A percentile compares a stretch with the other conserved stretches of the same genome.
Conservation (phyloP, 2,113 vertebrate species). For the Podarcis raffonei region DNA sequence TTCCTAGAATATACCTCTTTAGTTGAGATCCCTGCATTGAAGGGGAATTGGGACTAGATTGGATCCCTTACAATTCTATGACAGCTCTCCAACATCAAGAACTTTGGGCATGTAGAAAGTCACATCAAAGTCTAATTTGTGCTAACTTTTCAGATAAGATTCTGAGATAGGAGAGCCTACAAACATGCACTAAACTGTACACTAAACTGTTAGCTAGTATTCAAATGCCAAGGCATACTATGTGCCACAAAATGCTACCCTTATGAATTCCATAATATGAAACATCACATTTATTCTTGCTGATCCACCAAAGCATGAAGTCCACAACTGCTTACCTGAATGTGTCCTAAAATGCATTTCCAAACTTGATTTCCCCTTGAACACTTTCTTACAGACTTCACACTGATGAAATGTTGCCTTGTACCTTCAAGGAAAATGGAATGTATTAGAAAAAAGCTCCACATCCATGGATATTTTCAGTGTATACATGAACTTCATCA, state of each 20-base stretch:
- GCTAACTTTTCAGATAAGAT: not conserved
- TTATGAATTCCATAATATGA: not conserved
- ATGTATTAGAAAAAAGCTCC: conserved; percentile 19
- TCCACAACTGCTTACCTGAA: conserved; percentile 83
- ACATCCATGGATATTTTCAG: conserved; percentile 11
- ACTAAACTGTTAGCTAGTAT: not conserved
- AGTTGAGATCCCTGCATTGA: no score
- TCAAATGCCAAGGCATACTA: not conserved
- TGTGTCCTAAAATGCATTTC: conserved; percentile 99
- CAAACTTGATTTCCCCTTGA: conserved; percentile 97
- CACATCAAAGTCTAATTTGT: not conserved
- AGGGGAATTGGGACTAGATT: no score
- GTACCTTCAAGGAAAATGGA: conserved; percentile 80
- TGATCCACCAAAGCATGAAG: not conserved
- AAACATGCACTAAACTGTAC: not conserved
- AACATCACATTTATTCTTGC: not conserved
- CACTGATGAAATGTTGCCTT: conserved; percentile 98
- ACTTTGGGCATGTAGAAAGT: not conserved
- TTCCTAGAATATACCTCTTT: not conserved
- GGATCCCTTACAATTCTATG: no score
- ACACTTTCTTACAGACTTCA: conserved; percentile 99
- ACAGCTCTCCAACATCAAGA: not conserved
- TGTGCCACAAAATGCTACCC: not conserved
- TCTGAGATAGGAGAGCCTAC: not conserved
- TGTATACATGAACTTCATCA: not conserved